Percentiles rank a stretch among this genome's conserved stretches.
Evolutionary conservation across 1,140 invertebrate species (phyloP).

Genomic region (Cyphomyrmex costatus): DNA sequence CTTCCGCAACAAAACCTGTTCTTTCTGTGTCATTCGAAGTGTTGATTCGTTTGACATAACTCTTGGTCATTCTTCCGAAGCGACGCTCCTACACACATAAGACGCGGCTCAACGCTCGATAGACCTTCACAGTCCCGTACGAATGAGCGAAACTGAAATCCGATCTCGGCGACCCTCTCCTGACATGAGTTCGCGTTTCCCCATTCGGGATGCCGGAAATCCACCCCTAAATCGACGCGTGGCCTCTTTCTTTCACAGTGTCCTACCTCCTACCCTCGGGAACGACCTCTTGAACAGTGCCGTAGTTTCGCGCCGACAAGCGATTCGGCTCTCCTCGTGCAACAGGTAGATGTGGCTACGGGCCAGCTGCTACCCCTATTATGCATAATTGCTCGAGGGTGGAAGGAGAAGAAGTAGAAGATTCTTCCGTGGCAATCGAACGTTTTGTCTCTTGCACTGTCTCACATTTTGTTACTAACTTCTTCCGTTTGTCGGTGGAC

Average conservation of each 20-base stretch:
- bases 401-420: slow-evolving; percentile 66
- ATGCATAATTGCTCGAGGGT: slow-evolving; percentile 81
- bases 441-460: slow-evolving; percentile 46
- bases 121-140: slow-evolving; percentile 5
- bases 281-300: slow-evolving; percentile 80
- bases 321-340: slow-evolving; percentile 77
- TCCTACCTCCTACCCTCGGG: slow-evolving; percentile 67
- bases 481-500: neutral
- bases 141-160: slow-evolving; percentile 47
- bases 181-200: slow-evolving; percentile 41
- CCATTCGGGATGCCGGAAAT: slow-evolving; percentile 68
- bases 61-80: neutral
- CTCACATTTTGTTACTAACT: slow-evolving; percentile 45
- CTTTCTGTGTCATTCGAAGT: neutral
- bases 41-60: neutral
- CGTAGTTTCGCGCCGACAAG: slow-evolving; percentile 79
- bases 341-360: slow-evolving; percentile 82
- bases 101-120: slow-evolving; percentile 3
- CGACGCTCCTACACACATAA: neutral
- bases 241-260: slow-evolving; percentile 73
- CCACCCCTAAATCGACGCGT: slow-evolving; percentile 63
- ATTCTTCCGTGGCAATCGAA: slow-evolving; percentile 71
- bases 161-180: slow-evolving; percentile 36
- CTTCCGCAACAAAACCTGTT: too few relatives aligned
- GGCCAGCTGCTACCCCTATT: slow-evolving; percentile 79